Conservation (phyloP, 2,797 vertebrate genomes). For the Helicolenus hilgendorfi region DNA sequence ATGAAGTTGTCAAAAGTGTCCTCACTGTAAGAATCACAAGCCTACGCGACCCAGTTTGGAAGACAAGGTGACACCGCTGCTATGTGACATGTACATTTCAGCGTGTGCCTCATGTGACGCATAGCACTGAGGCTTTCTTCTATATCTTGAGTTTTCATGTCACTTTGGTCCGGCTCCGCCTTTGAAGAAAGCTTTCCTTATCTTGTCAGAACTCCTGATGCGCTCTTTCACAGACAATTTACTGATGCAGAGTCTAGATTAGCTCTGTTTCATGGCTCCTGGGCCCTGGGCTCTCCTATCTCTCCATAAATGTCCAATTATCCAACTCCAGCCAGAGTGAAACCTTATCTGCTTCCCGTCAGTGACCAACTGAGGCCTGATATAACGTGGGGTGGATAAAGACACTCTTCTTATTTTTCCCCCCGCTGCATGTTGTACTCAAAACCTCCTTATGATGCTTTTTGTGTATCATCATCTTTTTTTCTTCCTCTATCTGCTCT, state of each 20-base stretch:
- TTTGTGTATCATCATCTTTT: conserved; percentile 31
- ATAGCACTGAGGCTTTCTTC: conserved; percentile 28
- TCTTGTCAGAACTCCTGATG: conserved; percentile 87
- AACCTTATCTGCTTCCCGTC: conserved; percentile 86
- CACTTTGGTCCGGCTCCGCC: conserved; percentile 60
- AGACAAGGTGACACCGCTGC: conserved; percentile 56
- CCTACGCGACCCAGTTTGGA: conserved; percentile 61
- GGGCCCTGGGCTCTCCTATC: conserved; percentile 83
- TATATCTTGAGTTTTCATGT: conserved; percentile 56
- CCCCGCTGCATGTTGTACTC: conserved; percentile 38
- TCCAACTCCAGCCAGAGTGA: conserved; percentile 83
- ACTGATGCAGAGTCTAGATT: conserved; percentile 85
- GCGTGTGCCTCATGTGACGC: conserved; percentile 32
- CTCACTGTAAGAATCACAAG: conserved; percentile 32
- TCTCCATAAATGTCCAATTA: conserved; percentile 89
- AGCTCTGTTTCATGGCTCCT: conserved; percentile 87
- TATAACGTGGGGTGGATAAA: conserved; percentile 68
- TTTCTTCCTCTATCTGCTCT: neutral
- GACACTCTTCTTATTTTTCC: conserved; percentile 52
- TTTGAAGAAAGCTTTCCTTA: conserved; percentile 83
- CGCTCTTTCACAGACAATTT: conserved; percentile 88
- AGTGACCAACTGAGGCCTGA: conserved; percentile 77
- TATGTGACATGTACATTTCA: conserved; percentile 38
- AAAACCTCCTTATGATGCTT: conserved; percentile 32
- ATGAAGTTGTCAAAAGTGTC: conserved; percentile 54